Conservation (phyloP, 2,797 vertebrate species). For the Gastrophryne carolinensis region DNA sequence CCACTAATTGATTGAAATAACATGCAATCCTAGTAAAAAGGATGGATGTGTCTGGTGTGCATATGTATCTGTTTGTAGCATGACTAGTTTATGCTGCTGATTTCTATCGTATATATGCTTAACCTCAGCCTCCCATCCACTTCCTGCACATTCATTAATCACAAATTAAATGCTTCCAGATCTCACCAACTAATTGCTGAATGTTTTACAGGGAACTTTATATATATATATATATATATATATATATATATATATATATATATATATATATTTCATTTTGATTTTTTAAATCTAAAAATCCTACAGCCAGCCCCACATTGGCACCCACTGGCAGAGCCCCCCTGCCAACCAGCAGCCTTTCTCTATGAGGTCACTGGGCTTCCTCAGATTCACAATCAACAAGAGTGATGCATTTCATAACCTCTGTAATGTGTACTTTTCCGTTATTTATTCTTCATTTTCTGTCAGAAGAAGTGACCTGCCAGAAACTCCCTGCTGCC, state of each 20-base stretch:
- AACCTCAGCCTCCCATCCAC: slow-evolving; percentile 11
- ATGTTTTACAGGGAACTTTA: background rate
- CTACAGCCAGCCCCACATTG: slow-evolving; percentile 2
- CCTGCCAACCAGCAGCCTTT: slow-evolving; percentile 4
- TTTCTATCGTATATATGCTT: slow-evolving; percentile 14
- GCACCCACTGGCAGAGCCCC: background rate
- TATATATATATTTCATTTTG: no score
- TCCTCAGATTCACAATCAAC: slow-evolving; percentile 26
- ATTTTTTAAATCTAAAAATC: slow-evolving; percentile 11
- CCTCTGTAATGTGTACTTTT: slow-evolving; percentile 75
- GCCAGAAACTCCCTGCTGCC: slow-evolving; percentile 75
- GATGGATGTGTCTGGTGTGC: slow-evolving; percentile 9
- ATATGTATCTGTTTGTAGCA: background rate
- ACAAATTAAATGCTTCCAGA: slow-evolving; percentile 48
- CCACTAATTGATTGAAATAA: background rate
- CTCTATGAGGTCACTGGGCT: slow-evolving; percentile 19
- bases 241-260: no score
- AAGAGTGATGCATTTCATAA: slow-evolving; percentile 65
- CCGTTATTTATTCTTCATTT: slow-evolving; percentile 65
- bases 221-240: no score
- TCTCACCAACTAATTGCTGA: background rate
- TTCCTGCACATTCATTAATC: slow-evolving; percentile 41
- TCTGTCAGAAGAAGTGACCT: slow-evolving; percentile 77
- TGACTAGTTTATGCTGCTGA: background rate
- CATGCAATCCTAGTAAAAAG: background rate